These are phyloP conservation scores for Nysson spinosus DNA, from an alignment of 2,888 invertebrate genomes.

Conservation along the genomic window DNA sequence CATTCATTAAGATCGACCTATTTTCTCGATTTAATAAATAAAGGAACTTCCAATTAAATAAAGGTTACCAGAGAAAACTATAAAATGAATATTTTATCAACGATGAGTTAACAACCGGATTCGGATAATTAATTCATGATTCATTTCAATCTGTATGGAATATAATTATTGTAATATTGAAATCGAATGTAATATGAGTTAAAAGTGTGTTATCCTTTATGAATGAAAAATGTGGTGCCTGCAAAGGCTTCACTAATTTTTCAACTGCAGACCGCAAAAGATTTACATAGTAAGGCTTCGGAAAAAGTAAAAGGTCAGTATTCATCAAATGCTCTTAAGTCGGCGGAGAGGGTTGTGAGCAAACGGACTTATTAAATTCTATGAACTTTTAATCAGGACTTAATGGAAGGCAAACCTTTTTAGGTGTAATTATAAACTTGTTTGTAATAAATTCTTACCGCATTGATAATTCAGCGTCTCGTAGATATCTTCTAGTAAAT, in stretches of 20 bases:
- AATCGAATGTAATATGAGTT: no score
- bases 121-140: no score
- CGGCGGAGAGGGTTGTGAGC: background rate
- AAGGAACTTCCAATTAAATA: no score
- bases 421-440: background rate
- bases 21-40: no score
- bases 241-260: slow-evolving; percentile 59
- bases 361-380: background rate
- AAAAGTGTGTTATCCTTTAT: background rate
- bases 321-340: slow-evolving; percentile 27
- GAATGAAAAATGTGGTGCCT: slow-evolving; percentile 47
- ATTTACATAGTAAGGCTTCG: slow-evolving; percentile 51
- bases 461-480: slow-evolving; percentile 82
- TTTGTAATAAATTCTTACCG: slow-evolving; percentile 78
- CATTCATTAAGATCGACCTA: slow-evolving; percentile 29
- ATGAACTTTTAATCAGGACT: no score
- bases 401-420: no score
- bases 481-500: slow-evolving; percentile 86
- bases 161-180: no score
- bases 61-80: no score
- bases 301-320: slow-evolving; percentile 48
- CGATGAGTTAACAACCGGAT: no score
- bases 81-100: no score
- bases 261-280: slow-evolving; percentile 42
- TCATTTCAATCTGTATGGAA: no score